Percentiles rank a stretch among this genome's conserved stretches.
These are phyloP conservation scores for Lanistes nyassanus DNA, from an alignment of 1,140 invertebrate genomes.

Conservation along the genomic window DNA sequence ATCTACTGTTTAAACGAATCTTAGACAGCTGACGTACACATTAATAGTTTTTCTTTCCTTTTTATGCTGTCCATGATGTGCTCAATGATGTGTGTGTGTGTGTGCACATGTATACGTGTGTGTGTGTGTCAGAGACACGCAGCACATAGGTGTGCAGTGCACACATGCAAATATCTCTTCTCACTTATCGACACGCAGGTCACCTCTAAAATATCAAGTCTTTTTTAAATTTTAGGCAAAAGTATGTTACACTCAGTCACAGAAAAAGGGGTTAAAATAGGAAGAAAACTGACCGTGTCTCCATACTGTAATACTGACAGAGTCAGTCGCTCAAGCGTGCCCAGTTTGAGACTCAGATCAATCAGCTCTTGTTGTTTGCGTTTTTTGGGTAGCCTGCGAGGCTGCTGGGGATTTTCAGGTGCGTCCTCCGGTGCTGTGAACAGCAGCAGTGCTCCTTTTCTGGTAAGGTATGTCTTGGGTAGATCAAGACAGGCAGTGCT, in stretches of 20 bases:
- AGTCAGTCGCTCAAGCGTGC: conserved; percentile 54
- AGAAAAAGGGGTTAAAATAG: not conserved
- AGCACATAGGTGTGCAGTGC: not conserved
- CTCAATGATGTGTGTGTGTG: not conserved
- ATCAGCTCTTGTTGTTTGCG: conserved; percentile 38
- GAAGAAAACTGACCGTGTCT: conserved; percentile 47
- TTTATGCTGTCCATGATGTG: too few relatives aligned
- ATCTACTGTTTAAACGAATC: too few relatives aligned
- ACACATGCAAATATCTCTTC: not conserved
- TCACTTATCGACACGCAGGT: not conserved
- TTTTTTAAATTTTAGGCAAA: conserved; percentile 5
- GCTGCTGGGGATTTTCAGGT: conserved; percentile 25
- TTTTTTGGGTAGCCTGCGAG: conserved; percentile 18
- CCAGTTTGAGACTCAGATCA: conserved; percentile 52
- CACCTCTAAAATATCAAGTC: not conserved
- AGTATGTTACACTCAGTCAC: too few relatives aligned
- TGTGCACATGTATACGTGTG: too few relatives aligned
- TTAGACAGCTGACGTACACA: too few relatives aligned
- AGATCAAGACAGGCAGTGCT: conserved; percentile 44
- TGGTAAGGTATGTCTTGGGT: conserved; percentile 57
- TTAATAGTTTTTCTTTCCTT: too few relatives aligned
- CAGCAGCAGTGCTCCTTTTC: conserved; percentile 57
- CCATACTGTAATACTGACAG: conserved; percentile 60
- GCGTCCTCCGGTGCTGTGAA: conserved; percentile 54
- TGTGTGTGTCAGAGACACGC: too few relatives aligned